Conservation (phyloP, 2,888 invertebrate species). For the Gymnocheta viridis region DNA sequence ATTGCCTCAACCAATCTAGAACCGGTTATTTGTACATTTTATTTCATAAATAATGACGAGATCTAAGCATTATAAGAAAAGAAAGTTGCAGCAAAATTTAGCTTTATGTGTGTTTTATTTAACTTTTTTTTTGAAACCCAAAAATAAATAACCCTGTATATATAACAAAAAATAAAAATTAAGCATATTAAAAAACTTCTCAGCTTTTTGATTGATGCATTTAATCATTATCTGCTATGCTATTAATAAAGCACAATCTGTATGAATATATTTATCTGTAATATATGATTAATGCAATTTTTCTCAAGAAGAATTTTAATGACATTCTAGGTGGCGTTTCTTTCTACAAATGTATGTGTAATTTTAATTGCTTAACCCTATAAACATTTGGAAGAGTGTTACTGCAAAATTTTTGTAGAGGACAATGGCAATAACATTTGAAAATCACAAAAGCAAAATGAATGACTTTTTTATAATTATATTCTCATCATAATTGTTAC, state of each 20-base stretch:
- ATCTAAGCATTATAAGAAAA: too few relatives aligned
- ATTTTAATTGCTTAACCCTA: neutral
- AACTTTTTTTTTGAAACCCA: too few relatives aligned
- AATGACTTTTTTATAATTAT: too few relatives aligned
- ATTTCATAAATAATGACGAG: too few relatives aligned
- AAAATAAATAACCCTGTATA: neutral
- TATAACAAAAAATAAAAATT: neutral
- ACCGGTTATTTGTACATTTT: too few relatives aligned
- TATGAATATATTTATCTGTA: neutral
- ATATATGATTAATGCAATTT: constrained; percentile 50
- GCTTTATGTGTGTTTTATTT: too few relatives aligned
- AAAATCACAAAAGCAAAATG: too few relatives aligned
- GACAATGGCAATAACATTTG: too few relatives aligned
- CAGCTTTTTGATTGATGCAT: constrained; percentile 37
- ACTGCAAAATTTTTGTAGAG: too few relatives aligned
- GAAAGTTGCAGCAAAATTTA: too few relatives aligned
- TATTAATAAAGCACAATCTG: neutral
- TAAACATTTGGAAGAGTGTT: neutral
- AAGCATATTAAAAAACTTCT: neutral
- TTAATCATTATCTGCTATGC: neutral
- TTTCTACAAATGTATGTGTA: neutral
- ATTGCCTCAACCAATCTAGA: too few relatives aligned
- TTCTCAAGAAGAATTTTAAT: constrained; percentile 50
- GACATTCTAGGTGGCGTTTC: constrained; percentile 9
- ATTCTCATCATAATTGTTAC: too few relatives aligned